These are phyloP conservation scores for Nysson spinosus DNA, from an alignment of 2,888 invertebrate genomes.

Conservation along the genomic window DNA sequence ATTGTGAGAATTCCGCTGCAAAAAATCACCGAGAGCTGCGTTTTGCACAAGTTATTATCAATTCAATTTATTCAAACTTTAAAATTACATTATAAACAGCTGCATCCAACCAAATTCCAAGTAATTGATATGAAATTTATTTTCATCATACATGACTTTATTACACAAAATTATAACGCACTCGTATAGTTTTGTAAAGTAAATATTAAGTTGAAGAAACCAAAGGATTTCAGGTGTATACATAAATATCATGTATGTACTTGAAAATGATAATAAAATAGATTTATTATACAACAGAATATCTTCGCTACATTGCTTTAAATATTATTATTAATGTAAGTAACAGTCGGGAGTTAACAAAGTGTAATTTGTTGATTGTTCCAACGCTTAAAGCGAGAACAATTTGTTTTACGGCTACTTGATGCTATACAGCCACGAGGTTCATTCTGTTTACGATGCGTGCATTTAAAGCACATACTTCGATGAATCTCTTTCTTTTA, in stretches of 20 bases:
- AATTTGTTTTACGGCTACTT: constrained; percentile 6
- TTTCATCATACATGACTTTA: too few species aligned
- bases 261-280: constrained; percentile 26
- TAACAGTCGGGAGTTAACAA: not conserved
- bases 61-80: too few species aligned
- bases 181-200: too few species aligned
- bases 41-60: too few species aligned
- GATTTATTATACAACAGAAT: constrained; percentile 19
- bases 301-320: not conserved
- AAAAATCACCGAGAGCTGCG: too few species aligned
- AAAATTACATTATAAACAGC: too few species aligned
- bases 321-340: not conserved
- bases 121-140: too few species aligned
- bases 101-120: too few species aligned
- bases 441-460: constrained; percentile 5
- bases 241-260: not conserved
- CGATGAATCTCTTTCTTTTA: too few species aligned
- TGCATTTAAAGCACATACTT: constrained; percentile 3
- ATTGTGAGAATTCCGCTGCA: too few species aligned
- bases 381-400: not conserved
- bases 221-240: not conserved
- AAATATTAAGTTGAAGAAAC: too few species aligned
- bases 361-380: not conserved
- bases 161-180: too few species aligned
- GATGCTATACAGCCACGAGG: constrained; percentile 8